These are phyloP conservation scores for Drosophila mimica DNA, from an alignment of 2,888 invertebrate genomes.

Conservation along the genomic window DNA sequence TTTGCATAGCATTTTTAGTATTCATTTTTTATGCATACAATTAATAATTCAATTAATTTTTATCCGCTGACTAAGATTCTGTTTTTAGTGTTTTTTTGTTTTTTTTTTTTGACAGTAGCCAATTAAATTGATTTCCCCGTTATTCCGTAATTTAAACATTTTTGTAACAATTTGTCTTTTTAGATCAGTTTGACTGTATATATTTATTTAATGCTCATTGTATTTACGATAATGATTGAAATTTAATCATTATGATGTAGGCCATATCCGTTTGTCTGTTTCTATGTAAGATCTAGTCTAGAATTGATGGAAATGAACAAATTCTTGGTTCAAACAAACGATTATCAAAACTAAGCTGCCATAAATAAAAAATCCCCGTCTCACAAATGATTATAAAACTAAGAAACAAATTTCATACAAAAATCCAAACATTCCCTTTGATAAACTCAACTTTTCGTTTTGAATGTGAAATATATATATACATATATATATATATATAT, in stretches of 20 bases:
- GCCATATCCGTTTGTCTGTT: conserved; percentile 17
- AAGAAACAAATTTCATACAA: not conserved
- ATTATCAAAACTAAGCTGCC: conserved; percentile 9
- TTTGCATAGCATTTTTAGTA: not conserved
- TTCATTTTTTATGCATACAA: not conserved
- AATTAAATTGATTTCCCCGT: not conserved
- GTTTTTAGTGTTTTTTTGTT: not conserved
- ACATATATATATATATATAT: too few species aligned
- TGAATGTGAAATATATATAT: conserved; percentile 37
- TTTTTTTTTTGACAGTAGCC: not conserved
- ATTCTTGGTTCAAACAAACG: conserved; percentile 3
- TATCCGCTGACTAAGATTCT: not conserved
- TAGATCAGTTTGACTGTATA: conserved; percentile 8
- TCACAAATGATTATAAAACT: not conserved
- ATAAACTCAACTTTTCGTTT: conserved; percentile 50
- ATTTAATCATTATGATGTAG: not conserved
- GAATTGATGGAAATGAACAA: not conserved
- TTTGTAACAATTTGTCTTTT: conserved; percentile 1
- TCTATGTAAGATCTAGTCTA: conserved; percentile 14
- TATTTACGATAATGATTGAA: not conserved
- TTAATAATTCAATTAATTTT: not conserved
- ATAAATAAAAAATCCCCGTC: not conserved
- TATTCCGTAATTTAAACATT: not conserved
- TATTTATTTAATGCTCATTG: not conserved
- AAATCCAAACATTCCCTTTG: not conserved